Evolutionary conservation across 35 echinoderm and acorn worm genomes (phyloP).

Genomic region (Lytechinus variegatus): DNA sequence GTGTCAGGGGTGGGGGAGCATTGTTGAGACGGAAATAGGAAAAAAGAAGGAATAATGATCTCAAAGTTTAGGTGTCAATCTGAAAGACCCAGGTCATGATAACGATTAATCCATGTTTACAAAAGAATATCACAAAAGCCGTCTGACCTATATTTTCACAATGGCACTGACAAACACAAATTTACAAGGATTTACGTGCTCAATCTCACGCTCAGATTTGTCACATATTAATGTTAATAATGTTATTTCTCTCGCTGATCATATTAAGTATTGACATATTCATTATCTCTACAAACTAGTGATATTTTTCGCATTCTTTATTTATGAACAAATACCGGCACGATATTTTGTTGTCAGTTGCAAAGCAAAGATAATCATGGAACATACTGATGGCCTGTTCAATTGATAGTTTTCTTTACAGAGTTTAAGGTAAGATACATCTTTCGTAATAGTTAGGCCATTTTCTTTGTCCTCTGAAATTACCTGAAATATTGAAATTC

Average conservation of each 20-base stretch:
- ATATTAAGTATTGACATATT: background rate
- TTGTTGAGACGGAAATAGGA: background rate
- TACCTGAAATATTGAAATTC: too few relatives aligned
- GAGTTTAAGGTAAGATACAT: background rate
- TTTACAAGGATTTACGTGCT: background rate
- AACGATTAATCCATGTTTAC: slow-evolving; percentile 5
- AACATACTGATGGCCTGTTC: background rate
- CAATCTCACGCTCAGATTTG: background rate
- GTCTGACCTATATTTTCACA: background rate
- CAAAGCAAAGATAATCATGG: too few relatives aligned
- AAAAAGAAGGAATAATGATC: background rate
- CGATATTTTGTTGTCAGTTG: background rate
- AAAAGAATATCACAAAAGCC: background rate
- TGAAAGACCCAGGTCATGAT: slow-evolving; percentile 1
- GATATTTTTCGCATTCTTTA: background rate
- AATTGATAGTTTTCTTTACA: background rate
- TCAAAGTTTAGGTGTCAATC: background rate
- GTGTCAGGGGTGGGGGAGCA: background rate
- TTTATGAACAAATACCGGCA: background rate
- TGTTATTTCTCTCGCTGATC: background rate
- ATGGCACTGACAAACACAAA: slow-evolving; percentile 14
- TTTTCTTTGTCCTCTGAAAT: too few relatives aligned
- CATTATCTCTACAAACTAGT: background rate
- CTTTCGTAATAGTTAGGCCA: too few relatives aligned
- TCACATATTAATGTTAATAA: background rate